Evolutionary conservation across 2,113 vertebrate genomes (phyloP).

Genomic region (Vidua chalybeata): DNA sequence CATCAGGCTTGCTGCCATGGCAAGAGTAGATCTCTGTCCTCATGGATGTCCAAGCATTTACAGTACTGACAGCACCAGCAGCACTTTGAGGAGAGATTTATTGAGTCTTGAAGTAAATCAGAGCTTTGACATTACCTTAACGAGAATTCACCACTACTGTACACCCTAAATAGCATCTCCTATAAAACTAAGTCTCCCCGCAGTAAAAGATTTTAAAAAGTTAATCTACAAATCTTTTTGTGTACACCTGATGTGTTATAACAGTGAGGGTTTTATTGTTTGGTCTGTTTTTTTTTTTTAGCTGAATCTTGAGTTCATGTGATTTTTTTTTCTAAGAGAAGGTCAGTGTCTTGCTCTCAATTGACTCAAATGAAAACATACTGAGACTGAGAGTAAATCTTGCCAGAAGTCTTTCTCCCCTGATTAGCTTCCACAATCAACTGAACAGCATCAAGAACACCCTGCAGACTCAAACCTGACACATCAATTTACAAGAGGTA

Average conservation of each 20-base stretch:
- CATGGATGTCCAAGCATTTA: not conserved
- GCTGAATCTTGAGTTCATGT: not conserved
- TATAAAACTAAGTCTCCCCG: not conserved
- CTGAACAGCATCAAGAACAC: conserved; percentile 4
- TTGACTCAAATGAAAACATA: not conserved
- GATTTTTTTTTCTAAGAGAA: not conserved
- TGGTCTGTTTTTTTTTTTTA: not conserved
- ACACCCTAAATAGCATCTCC: not conserved
- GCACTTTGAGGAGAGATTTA: not conserved
- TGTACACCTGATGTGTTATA: not conserved
- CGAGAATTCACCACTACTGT: not conserved
- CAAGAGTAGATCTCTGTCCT: not conserved
- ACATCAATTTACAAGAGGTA: not conserved
- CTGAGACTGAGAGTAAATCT: not conserved
- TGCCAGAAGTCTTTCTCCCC: not conserved
- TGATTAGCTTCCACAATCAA: not conserved
- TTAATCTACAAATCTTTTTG: not conserved
- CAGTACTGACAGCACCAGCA: not conserved
- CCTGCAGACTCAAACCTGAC: not conserved
- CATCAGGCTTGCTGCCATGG: not conserved
- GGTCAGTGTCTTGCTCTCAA: not conserved
- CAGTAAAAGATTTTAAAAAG: not conserved
- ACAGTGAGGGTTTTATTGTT: rapidly evolving
- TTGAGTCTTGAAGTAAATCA: not conserved
- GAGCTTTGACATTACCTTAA: not conserved